Percentiles rank a stretch among this genome's conserved stretches.
These are phyloP conservation scores for Steinernema carpocapsae DNA, from an alignment of 2,888 invertebrate genomes.

Conservation along the genomic window DNA sequence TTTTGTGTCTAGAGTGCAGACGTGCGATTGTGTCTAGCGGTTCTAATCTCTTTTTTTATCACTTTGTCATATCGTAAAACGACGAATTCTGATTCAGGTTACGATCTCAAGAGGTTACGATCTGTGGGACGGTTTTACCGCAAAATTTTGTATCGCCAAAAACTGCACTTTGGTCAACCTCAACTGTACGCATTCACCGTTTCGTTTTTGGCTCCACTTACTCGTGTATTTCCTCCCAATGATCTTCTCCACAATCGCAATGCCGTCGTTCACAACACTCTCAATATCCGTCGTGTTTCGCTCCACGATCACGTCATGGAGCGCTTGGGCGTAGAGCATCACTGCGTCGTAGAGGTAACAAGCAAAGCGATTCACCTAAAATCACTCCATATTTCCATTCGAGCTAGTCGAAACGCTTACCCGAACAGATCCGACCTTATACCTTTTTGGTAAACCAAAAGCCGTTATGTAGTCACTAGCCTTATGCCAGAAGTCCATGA, in stretches of 20 bases:
- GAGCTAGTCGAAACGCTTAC: constrained; percentile 36
- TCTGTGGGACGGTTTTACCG: too few relatives aligned
- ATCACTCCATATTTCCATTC: not conserved
- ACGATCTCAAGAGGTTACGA: too few relatives aligned
- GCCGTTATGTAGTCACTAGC: constrained; percentile 72
- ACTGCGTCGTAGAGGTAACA: constrained; percentile 87
- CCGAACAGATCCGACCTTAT: constrained; percentile 41
- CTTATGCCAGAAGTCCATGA: constrained; percentile 79
- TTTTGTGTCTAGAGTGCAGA: too few relatives aligned
- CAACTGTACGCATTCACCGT: too few relatives aligned
- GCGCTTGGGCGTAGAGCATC: constrained; percentile 82
- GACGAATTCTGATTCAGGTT: too few relatives aligned
- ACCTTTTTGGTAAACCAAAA: constrained; percentile 54
- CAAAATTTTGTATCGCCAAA: too few relatives aligned
- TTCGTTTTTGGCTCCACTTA: constrained; percentile 49
- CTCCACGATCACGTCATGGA: constrained; percentile 78
- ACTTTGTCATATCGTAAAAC: too few relatives aligned
- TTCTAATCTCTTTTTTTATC: too few relatives aligned
- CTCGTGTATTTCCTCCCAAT: constrained; percentile 76
- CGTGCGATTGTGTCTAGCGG: too few relatives aligned
- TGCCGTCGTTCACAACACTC: constrained; percentile 76
- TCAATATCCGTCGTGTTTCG: constrained; percentile 63
- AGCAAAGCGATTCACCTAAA: constrained; percentile 75
- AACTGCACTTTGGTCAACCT: too few relatives aligned
- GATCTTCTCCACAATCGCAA: constrained; percentile 79